Base-by-base conservation (phyloP, 2,797 vertebrate genomes). In the Halcyon chelicuti region DNA sequence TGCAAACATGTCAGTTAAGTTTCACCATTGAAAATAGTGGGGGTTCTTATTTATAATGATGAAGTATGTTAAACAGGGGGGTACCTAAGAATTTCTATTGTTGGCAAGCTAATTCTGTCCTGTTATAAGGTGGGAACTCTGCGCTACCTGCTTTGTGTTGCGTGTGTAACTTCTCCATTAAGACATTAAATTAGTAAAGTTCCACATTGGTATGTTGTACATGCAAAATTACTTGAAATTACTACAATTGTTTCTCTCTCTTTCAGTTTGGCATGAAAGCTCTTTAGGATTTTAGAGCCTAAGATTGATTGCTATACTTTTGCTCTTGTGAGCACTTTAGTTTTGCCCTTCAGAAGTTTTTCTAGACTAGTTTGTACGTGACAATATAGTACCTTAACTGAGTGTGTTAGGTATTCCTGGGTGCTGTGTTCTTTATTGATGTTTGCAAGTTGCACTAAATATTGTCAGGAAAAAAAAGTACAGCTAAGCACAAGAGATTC, bases 311-410 rank as follows among this genome's bases (percentile, higher is more conserved):
- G 20, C 86, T 87, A 1, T 62, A 39, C 87, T 60, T 60, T 87
- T 31, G 76, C 66, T 13, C 40, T 47, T 80, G 66, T 63, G 16
- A 37, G 60, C 55, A 33, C 83, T 93, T 40, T 75, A 80, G 29
- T 65, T 95, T 94, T 94, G 35, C 79, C 55, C 84, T 89, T 94
- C 66, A 81, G 33, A 96, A 97, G 73, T 83, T 90, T 72, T 72
- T 31, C n/a, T 61, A 46, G 83, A 17, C 3, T 86, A 60, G 67
- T 84, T 96, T 49, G 20, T 73, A 94, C 97, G 79, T 60, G 80
- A 55, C 46, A 78, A 29, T 49, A 51, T 71, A 37, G 42, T 95
- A 26, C 75, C 73, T 90, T 71, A 76, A 39, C 47, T 52, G 52
- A 40, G 60, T 65, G 39, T 93, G 68, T 96, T 80, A 90, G 70